Conservation (phyloP, 1,140 invertebrate genomes). For the Lepidostoma basale region DNA sequence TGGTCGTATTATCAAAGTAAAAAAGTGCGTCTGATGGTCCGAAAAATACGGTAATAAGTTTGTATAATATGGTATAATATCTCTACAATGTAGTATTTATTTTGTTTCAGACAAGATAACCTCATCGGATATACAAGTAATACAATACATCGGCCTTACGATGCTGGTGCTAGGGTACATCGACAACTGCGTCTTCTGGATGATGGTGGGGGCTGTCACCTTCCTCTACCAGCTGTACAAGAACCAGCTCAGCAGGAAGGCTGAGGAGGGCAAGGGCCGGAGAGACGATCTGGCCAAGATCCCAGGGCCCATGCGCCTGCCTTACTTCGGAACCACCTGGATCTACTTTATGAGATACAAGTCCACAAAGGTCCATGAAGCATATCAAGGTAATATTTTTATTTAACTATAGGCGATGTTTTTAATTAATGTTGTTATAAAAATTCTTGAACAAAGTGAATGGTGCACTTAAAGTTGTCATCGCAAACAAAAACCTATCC, state of each 20-base stretch:
- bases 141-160: not conserved
- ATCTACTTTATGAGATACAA: conserved; percentile 76
- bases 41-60: too few species aligned
- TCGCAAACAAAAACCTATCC: too few species aligned
- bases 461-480: too few species aligned
- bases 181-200: not conserved
- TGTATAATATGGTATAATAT: too few species aligned
- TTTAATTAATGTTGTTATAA: too few species aligned
- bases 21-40: too few species aligned
- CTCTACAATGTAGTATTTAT: too few species aligned
- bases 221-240: conserved; percentile 22
- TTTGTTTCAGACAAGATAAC: not conserved
- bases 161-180: not conserved
- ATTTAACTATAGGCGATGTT: too few species aligned
- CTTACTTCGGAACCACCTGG: conserved; percentile 83
- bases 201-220: conserved; percentile 3
- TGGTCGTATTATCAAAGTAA: too few species aligned
- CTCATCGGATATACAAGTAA: too few species aligned
- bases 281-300: conserved; percentile 49
- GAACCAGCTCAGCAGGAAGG: not conserved
- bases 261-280: not conserved
- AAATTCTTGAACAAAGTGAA: too few species aligned
- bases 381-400: conserved; percentile 71
- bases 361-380: conserved; percentile 78
- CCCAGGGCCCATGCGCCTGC: conserved; percentile 76